Evolutionary conservation across 2,888 invertebrate species (phyloP).

Genomic region (Microchrysa polita): DNA sequence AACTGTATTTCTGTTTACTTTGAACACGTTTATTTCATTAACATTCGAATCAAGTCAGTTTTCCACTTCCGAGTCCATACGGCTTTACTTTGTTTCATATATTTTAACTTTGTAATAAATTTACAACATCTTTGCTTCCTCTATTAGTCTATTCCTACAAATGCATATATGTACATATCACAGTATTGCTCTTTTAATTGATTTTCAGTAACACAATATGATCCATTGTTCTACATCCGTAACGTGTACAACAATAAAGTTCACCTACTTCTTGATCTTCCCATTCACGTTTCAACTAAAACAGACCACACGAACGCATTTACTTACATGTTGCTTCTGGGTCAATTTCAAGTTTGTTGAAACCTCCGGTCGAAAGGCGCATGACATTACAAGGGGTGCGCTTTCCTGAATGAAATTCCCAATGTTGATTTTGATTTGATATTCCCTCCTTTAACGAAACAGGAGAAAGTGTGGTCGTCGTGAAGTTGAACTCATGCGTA

Average conservation of each 20-base stretch:
- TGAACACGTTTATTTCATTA: too few species aligned
- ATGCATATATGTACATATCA: too few species aligned
- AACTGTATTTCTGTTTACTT: too few species aligned
- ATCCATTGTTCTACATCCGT: background rate
- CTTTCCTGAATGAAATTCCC: slow-evolving; percentile 38
- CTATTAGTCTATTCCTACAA: too few species aligned
- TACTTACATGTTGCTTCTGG: slow-evolving; percentile 42
- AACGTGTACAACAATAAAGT: background rate
- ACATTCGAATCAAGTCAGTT: too few species aligned
- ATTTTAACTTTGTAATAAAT: too few species aligned
- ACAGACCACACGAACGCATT: background rate
- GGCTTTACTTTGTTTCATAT: too few species aligned
- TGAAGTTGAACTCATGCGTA: slow-evolving; percentile 35
- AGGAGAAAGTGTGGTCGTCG: slow-evolving; percentile 30
- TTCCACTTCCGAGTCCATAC: too few species aligned
- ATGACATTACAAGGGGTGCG: slow-evolving; percentile 25
- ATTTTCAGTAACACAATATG: background rate
- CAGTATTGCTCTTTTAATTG: too few species aligned
- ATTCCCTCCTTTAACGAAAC: slow-evolving; percentile 25
- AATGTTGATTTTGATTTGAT: slow-evolving; percentile 14
- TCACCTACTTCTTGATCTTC: background rate
- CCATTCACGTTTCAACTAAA: background rate
- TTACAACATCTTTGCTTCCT: too few species aligned
- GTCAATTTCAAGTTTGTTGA: slow-evolving; percentile 39
- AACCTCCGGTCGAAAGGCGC: slow-evolving; percentile 17